Evolutionary conservation across 2,797 vertebrate species (phyloP).

Genomic region (Spinibarbus caldwelli): DNA sequence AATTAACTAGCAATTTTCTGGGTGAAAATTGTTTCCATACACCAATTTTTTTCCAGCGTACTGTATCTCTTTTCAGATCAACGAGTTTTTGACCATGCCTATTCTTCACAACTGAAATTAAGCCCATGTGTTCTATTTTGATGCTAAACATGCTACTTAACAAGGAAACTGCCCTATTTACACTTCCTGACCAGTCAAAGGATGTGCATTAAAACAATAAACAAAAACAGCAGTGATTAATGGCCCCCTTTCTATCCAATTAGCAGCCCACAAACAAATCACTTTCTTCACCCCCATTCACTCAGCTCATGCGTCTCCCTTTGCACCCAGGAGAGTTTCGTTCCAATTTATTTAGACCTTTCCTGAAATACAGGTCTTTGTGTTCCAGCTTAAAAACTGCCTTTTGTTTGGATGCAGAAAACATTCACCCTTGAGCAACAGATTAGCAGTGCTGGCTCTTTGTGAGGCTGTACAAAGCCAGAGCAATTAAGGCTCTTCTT

Average conservation of each 20-base stretch:
- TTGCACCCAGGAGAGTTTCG: constrained; percentile 52
- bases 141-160: neutral
- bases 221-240: constrained; percentile 38
- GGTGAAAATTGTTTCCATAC: neutral
- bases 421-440: constrained; percentile 78
- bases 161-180: constrained; percentile 33
- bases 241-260: constrained; percentile 37
- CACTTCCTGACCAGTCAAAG: constrained; percentile 28
- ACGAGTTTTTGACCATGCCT: neutral
- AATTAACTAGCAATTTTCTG: neutral
- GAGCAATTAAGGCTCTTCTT: constrained; percentile 78
- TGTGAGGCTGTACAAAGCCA: constrained; percentile 75
- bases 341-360: constrained; percentile 59
- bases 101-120: neutral
- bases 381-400: constrained; percentile 42
- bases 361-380: constrained; percentile 48
- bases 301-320: constrained; percentile 39
- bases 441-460: constrained; percentile 75
- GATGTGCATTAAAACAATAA: constrained; percentile 46
- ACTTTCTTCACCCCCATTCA: constrained; percentile 36
- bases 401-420: constrained; percentile 70
- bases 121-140: neutral
- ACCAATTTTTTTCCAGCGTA: neutral
- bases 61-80: neutral
- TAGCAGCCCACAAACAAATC: constrained; percentile 46